These are phyloP conservation scores for Altica lythri DNA, from an alignment of 2,888 invertebrate genomes.

Conservation along the genomic window DNA sequence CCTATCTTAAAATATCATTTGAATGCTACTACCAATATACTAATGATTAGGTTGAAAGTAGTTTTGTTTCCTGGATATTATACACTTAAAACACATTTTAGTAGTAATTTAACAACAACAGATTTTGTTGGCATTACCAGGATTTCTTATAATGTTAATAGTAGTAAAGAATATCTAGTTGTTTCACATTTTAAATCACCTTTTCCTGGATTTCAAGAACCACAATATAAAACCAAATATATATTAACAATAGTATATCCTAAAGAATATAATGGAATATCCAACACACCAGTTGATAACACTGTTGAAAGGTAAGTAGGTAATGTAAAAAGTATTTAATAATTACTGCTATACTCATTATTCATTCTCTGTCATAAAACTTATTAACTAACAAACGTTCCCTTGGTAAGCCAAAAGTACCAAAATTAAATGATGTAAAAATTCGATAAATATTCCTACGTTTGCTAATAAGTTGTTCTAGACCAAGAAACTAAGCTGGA, in stretches of 20 bases:
- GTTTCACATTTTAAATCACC: conserved; percentile 75
- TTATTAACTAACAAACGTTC: too few species aligned
- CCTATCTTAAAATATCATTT: neutral
- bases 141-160: conserved; percentile 52
- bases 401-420: too few species aligned
- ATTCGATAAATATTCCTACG: too few species aligned
- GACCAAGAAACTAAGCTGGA: too few species aligned
- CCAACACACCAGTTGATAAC: conserved; percentile 32
- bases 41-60: conserved; percentile 23
- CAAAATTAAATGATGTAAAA: too few species aligned
- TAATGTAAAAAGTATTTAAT: too few species aligned
- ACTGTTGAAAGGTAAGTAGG: conserved; percentile 20
- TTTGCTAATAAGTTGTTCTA: too few species aligned
- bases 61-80: conserved; percentile 24
- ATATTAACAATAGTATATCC: conserved; percentile 55
- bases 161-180: conserved; percentile 53
- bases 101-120: conserved; percentile 46
- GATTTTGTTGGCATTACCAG: conserved; percentile 60
- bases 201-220: conserved; percentile 81
- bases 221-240: conserved; percentile 55
- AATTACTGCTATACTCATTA: too few species aligned
- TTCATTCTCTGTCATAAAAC: too few species aligned
- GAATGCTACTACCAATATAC: conserved; percentile 32
- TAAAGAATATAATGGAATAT: conserved; percentile 36
- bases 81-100: conserved; percentile 34